phyloP scores from a whole-genome alignment of 2,113 vertebrate species.

The Trematocara macrostoma region DNA sequence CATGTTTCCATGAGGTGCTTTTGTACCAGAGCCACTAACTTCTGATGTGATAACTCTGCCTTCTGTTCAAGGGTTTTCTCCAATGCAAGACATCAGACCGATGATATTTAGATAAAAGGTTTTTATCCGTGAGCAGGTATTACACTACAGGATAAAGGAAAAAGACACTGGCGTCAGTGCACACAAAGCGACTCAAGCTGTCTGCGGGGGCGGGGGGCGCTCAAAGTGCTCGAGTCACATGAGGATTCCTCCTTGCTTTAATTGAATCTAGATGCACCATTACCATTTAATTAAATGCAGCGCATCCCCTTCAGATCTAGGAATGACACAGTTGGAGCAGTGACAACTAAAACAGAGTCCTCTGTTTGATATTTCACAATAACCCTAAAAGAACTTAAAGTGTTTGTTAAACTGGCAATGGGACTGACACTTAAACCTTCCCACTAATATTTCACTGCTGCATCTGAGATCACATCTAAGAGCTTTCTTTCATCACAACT shows the following conservation, averaged over 20 bases:
- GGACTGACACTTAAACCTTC: background rate
- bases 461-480: background rate
- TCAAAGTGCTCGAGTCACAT: background rate
- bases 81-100: conserved; percentile 15
- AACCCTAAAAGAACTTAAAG: background rate
- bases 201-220: background rate
- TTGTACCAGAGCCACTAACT: background rate
- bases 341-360: conserved; percentile 5
- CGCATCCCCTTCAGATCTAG: conserved; percentile 2
- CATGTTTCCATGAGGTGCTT: conserved; percentile 4
- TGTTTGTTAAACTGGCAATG: background rate
- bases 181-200: conserved; percentile 1
- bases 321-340: conserved; percentile 3
- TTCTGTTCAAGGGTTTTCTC: background rate
- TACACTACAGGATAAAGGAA: background rate
- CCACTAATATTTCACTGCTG: background rate
- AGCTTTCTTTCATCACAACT: background rate
- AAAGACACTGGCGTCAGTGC: conserved; percentile 9
- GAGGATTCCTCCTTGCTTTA: conserved; percentile 13
- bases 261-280: conserved; percentile 28
- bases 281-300: conserved; percentile 28
- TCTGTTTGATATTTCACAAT: conserved; percentile 9
- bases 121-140: background rate
- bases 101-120: conserved; percentile 43
- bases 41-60: conserved; percentile 23